Base-by-base conservation (phyloP, 2,888 invertebrate genomes). In the Mechanitis mazaeus region DNA sequence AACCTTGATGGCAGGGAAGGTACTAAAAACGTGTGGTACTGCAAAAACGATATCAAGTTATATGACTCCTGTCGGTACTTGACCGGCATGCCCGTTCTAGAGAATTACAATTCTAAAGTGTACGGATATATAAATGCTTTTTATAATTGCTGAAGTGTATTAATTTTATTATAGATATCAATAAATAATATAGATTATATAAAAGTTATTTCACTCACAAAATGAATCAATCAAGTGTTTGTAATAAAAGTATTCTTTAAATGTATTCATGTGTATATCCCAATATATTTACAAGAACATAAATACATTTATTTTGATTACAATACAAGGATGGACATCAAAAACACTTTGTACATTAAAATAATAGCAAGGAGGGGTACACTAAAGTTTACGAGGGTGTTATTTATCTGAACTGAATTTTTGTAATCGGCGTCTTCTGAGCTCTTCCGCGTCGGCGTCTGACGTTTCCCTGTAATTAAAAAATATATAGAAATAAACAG, bases 11-110 rank as follows among this genome's bases (percentile, higher is more conserved):
- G 92, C 1, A 78, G 73, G 12, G 88, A 91, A 33, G 92, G 92
- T 35, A 80, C 90, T 0, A 95, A 94, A 77, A 98, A 98, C 83
- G 91, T 95, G 68, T 96, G 95, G 92, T 98, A 95, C 92, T 92
- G 93, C 73, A 91, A 92, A 56, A 92, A 93, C 31, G 82, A 90
- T 68, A 83, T 94, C 58, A 84, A 92, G 68, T 77, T 97, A 31
- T 96, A 94, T 72, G 89, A 92, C 55, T 87, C 90, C 59, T 94
- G 95, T 73, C 80, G 88, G 64, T 95, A 94, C 79, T 87, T 92
- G 64, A 75, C 88, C 56, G 95, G 94, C 46, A 90, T 86, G 75
- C 94, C 96, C 53, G 81, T 87, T 31, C 81, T 96, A 63, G 91
- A 92, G 65, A 94, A 94, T 54, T 97, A 96, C 76, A 95, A 97